Base-by-base conservation (phyloP, 2,113 vertebrate genomes). In the Poicephalus gulielmi region DNA sequence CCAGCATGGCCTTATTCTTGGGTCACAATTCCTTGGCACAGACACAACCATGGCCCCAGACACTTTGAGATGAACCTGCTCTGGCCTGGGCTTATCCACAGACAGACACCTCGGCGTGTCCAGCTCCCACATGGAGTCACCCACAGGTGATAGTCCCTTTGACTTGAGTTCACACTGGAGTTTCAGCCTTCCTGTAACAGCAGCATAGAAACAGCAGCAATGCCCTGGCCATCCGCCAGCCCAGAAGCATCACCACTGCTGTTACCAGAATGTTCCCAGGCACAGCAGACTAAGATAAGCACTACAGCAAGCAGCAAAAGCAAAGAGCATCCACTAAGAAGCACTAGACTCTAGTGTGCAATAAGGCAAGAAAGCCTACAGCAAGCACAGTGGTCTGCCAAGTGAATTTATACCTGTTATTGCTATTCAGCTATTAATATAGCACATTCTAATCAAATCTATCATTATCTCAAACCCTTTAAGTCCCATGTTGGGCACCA, bases 91-190 rank as follows among this genome's bases (percentile, higher is more conserved):
- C 7, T 35, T 57, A 47, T 11, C 43, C 49, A 88, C 13, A 80
- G 41, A 88, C 13, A 88, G n/a, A 28, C 15, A 16, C 28, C 30
- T 55, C 6, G 8, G 31, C 30, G 35, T 47, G 31, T 30, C 25
- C 68, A 66, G 68, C 30, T 86, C 50, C 31, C 17, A 3, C 9
- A 0, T 0, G n/a, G 31, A 9, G 6, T 24, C 57, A 31, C 0
- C 4, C 31, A 6, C 5, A 37, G 50, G 6, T 9, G n/a, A 8
- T 39, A 49, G 13, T 62, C 39, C 68, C 63, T 81, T 1, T 8
- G 28, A 33, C 30, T 27, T 13, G 2, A 47, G 55, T 0, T 52
- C 33, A 14, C 6, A 2, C 17, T 1, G 8, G 30, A 37, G 74
- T 8, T 55, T 23, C 79, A 41, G 83, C 13, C 74, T 31, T 57